phyloP scores from a whole-genome alignment of 92 coral and sea anemone species.

The Porites lobata region DNA sequence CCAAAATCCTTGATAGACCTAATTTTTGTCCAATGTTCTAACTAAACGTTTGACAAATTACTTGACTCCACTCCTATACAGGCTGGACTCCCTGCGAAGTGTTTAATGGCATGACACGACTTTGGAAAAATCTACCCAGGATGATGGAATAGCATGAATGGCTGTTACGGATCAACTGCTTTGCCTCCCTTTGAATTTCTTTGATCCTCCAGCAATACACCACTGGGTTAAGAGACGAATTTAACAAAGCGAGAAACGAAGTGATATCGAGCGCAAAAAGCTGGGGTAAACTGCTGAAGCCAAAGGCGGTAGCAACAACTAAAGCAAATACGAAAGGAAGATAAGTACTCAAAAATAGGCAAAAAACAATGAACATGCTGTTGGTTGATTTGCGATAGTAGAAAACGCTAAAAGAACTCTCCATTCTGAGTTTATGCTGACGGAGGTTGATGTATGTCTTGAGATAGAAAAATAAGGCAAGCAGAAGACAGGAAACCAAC shows the following conservation, averaged over 20 bases:
- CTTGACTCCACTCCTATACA: too few relatives aligned
- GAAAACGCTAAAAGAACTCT: background rate
- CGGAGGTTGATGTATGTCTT: background rate
- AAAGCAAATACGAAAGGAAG: background rate
- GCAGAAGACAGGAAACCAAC: background rate
- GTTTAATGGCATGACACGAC: background rate
- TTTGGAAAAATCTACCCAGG: background rate
- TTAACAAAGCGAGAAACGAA: background rate
- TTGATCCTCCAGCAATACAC: background rate
- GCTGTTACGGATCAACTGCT: background rate
- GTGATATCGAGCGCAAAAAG: background rate
- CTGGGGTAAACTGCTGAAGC: background rate
- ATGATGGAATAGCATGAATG: background rate
- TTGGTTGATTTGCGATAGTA: constrained; percentile 16
- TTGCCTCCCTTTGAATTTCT: constrained; percentile 1
- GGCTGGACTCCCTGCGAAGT: background rate
- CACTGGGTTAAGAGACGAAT: background rate
- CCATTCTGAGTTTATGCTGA: background rate
- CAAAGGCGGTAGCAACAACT: background rate
- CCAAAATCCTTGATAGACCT: too few relatives aligned
- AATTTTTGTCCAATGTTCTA: too few relatives aligned
- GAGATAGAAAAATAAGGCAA: background rate
- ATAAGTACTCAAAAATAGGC: background rate
- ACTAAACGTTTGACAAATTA: too few relatives aligned
- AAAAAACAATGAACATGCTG: constrained; percentile 9